Base-by-base conservation (phyloP, 2,797 vertebrate genomes). In the Mus minutoides region DNA sequence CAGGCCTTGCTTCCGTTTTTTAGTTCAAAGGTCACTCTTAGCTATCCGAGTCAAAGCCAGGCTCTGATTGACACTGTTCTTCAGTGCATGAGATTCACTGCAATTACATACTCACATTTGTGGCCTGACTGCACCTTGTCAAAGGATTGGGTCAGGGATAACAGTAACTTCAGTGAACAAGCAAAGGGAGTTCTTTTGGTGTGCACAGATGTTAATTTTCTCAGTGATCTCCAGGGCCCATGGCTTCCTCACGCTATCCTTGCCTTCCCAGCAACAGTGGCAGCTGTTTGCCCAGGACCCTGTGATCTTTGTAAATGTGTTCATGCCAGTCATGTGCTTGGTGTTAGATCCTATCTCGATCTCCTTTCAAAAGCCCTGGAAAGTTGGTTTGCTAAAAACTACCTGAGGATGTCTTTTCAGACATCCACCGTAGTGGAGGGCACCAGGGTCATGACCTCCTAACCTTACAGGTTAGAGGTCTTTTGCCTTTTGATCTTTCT, bases 381-480 rank as follows among this genome's bases (percentile, higher is more conserved):
- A 95, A 97, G 89, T 78, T 82, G 97, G 92, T 98, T 98, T 98
- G 98, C 98, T 98, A 96, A 97, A 99, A 98, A 98, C 98, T 98
- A 98, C 98, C 98, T 99, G 98, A 98, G 98, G 98, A 98, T 97
- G 97, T 98, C 98, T 96, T 97, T 96, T 96, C 96, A 98, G 97
- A 94, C 96, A 98, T 98, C 98, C 96, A 98, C 98, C 98, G 98
- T 98, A 91, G 97, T 98, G 95, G 80, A 95, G 79, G 96, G 95
- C 97, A 97, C 97, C 96, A 71, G 73, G 98, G 98, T 98, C 97
- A 80, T 98, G 89, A 98, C 99, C 98, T 98, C 96, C 96, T 98
- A 98, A 99, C 99, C 98, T 94, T 17, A 0, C 26, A 97, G 99
- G 99, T 99, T 98, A 98, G 0, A 16, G 98, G 98, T 98, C 98